Evolutionary conservation across 2,113 vertebrate genomes (phyloP), one percentile per base, ranked within the genome.

Genomic region (Poecilia latipinna): DNA sequence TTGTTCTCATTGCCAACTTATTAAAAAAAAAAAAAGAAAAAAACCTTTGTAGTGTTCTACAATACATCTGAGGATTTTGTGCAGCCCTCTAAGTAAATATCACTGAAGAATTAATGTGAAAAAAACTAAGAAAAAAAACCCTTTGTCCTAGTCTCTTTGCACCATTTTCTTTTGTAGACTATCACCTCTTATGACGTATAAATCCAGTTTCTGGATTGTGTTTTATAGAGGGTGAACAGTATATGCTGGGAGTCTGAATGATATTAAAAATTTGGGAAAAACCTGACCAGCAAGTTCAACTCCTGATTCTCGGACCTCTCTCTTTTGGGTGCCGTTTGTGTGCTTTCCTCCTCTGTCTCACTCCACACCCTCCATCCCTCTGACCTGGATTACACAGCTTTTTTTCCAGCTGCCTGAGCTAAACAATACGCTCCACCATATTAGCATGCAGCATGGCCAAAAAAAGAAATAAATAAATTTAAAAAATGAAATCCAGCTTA

Each of bases 301-400:
- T 72, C 75, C 26, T 77, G 61, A 78, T 65, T 90, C 70, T 44
- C 68, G 89, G 89, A 88, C 86, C 87, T 83, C 78, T 62, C 39
- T 42, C 78, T 82, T 77, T 82, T 67, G 17, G 3, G 51, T 11
- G 51, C 8, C 0, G 22, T 72, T 31, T 65, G 26, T 77, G 37
- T 42, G 39, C 67, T 73, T 54, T 68, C 69, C 61, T 70, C 76
- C 74, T 60, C n/a, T 61, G 29, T n/a, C 31, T 12, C 61, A 35
- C 42, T 26, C 44, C 35, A 33, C 32, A 31, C 39, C 13, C 71
- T 70, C 51, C 73, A 70, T 89, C 82, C 75, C 70, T 80, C 68
- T 87, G 83, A 86, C 84, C 90, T 91, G 88, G 90, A 91, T 91
- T 86, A 92, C 72, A 39, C 31, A 6, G 67, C 75, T 37, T 65